phyloP scores from a whole-genome alignment of 2,797 vertebrate species.

The Gallinago stenura region DNA sequence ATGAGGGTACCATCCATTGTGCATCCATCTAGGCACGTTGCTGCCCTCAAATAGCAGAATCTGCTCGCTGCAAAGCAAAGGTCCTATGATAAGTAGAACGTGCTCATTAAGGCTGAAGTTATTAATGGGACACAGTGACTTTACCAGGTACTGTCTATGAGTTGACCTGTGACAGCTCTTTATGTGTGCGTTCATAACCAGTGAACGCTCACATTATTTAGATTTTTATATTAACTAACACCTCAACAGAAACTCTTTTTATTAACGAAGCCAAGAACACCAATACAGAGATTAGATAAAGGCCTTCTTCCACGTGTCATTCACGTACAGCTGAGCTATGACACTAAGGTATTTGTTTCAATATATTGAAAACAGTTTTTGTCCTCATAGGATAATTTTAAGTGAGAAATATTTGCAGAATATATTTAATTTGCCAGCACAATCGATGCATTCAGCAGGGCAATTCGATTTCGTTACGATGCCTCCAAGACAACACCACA shows the following conservation, averaged over 20 bases:
- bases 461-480: neutral
- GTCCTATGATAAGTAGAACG: accelerated
- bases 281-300: neutral
- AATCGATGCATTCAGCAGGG: neutral
- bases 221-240: neutral
- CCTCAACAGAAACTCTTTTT: neutral
- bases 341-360: neutral
- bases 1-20: neutral
- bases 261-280: neutral
- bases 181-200: accelerated
- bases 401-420: neutral
- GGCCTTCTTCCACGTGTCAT: neutral
- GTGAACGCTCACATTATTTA: neutral
- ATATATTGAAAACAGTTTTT: neutral
- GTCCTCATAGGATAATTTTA: neutral
- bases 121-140: neutral
- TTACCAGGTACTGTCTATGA: neutral
- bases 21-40: neutral
- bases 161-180: neutral
- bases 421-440: neutral
- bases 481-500: neutral
- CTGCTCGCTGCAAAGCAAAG: neutral
- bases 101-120: neutral
- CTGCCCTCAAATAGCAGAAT: neutral
- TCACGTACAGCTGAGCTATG: neutral